Base-by-base conservation (phyloP, 2,888 invertebrate genomes). In the Napeogenes inachia region DNA sequence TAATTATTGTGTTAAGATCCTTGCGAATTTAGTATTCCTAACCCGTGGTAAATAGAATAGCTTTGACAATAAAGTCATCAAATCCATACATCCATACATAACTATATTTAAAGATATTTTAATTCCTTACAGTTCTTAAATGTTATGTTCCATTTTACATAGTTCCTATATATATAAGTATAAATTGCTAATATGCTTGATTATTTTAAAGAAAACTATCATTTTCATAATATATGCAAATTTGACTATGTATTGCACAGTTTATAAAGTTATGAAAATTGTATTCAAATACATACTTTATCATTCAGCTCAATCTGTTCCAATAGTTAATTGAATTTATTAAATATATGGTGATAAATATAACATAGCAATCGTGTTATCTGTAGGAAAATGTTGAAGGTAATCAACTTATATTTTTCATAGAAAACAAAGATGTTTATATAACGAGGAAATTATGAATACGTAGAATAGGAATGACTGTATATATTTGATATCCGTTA, bases 361-460 rank as follows among this genome's bases (percentile, higher is more conserved):
- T 21, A 56, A 62, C 54, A 57, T 57, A 58, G 45, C 54, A 57
- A 54, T 60, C 12, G 45, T 57, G 56, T 65, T 62, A 45, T 46
- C 45, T 62, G 47, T 62, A 62, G 61, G 21, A 61, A 54, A 54
- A 62, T 55, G 58, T 60, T 61, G 38, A 58, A 56, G 35, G 60
- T 60, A 60, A 57, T 66, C 64, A 59, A 61, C 58, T 63, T 68
- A 68, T 68, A 68, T 64, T 68, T 68, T 68, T 68, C 61, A 64
- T 62, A 68, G 64, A 60, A 56, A 62, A 58, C 57, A 66, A 64
- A 59, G 45, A 62, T 58, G 46, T 64, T 66, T 61, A 68, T 61
- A 60, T 61, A 50, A 30, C 50, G 30, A 59, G 59, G 42, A 50
- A 53, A 57, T 38, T 53, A 59, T 61, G 61, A 56, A 59, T 61